Percentiles rank a stretch among this genome's conserved stretches.
Conservation (phyloP, 2,888 invertebrate genomes). For the Orchestes rusci region DNA sequence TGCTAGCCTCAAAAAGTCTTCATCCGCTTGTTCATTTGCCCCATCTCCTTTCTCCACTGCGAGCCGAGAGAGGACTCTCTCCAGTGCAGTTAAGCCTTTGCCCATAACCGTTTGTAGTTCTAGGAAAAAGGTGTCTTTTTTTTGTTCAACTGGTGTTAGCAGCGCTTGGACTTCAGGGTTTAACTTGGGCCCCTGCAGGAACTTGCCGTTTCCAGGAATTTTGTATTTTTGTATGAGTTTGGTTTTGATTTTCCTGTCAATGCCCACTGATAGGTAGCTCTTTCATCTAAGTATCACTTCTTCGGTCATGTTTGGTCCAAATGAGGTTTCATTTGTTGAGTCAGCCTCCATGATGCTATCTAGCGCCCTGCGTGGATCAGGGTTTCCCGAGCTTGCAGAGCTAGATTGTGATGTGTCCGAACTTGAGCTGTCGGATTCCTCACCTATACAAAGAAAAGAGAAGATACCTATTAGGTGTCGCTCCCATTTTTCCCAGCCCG, state of each 20-base stretch:
- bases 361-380: too few relatives aligned
- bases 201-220: constrained; percentile 1
- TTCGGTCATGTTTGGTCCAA: too few relatives aligned
- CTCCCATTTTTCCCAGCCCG: too few relatives aligned
- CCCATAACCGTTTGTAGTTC: constrained; percentile 3
- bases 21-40: constrained; percentile 1
- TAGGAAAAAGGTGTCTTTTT: constrained; percentile 3
- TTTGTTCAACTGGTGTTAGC: constrained; percentile 2
- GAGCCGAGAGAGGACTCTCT: not conserved
- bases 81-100: constrained; percentile 1
- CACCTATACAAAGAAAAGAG: too few relatives aligned
- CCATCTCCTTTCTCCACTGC: not conserved
- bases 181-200: constrained; percentile 1
- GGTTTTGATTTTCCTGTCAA: not conserved
- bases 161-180: constrained; percentile 4
- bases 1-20: not conserved
- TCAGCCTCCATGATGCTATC: too few relatives aligned
- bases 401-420: too few relatives aligned
- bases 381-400: too few relatives aligned
- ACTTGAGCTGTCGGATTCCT: too few relatives aligned
- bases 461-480: too few relatives aligned
- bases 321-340: too few relatives aligned
- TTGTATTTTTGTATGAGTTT: constrained; percentile 1
- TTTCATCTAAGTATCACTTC: too few relatives aligned
- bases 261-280: not conserved